These are phyloP conservation scores for Onychostruthus taczanowskii DNA, from an alignment of 2,113 vertebrate species.

Conservation along the genomic window DNA sequence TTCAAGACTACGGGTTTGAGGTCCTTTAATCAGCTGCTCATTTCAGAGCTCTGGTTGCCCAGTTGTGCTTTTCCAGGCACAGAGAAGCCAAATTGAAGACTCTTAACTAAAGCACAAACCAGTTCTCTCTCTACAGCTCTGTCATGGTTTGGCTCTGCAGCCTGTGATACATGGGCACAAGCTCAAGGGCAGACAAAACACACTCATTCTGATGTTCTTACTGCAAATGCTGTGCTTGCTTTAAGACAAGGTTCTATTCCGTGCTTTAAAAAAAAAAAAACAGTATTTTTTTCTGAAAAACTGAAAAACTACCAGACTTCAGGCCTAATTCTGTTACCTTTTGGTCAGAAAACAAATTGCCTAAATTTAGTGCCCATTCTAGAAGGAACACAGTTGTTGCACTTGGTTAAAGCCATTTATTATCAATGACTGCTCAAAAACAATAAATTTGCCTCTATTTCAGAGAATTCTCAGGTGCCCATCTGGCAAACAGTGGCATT, in stretches of 20 bases:
- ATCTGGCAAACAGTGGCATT: background rate
- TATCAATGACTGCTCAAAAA: background rate
- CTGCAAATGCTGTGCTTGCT: background rate
- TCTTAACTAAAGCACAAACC: background rate
- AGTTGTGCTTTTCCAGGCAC: background rate
- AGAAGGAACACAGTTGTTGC: background rate
- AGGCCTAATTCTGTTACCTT: background rate
- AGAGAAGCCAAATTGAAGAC: background rate
- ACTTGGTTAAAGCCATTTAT: background rate
- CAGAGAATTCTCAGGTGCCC: background rate
- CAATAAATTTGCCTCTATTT: background rate
- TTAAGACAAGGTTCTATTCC: background rate
- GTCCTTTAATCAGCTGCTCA: background rate
- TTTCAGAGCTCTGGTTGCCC: background rate
- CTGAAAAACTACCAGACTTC: background rate
- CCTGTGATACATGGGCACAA: background rate
- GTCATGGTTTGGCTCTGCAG: background rate
- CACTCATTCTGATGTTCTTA: background rate
- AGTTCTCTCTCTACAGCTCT: background rate
- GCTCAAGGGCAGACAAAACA: background rate
- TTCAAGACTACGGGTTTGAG: accelerated
- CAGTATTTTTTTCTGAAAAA: background rate
- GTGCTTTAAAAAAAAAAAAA: background rate
- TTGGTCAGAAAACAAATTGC: background rate
- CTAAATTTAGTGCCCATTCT: background rate